Base-by-base conservation (phyloP, 2,113 vertebrate genomes). In the Ginglymostoma cirratum region DNA sequence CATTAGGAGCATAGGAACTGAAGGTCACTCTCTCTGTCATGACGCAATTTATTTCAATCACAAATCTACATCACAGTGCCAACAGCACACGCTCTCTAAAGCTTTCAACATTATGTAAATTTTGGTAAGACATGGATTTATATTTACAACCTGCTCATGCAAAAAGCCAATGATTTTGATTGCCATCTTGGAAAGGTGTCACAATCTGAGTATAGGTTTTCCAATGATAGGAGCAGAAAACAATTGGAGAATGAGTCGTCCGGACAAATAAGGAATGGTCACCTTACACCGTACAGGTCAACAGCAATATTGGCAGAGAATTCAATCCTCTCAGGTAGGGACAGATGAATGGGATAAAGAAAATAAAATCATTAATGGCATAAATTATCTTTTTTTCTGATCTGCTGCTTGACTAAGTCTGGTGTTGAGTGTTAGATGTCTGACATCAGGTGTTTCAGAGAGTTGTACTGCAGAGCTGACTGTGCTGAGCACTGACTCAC, bases 401-500 rank as follows among this genome's bases (percentile, higher is more conserved):
- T 55, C 8, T 89, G 61, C 24, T 48, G 69, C 3, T 34, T 23
- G 3, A 17, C 14, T 48, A 48, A 27, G 27, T 95, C 94, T 42
- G 21, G 7, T 24, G 1, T 24, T 76, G 34, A 66, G 66, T 72
- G 67, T 42, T 76, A 21, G 67, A 67, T 70, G 42, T 8, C 65
- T 70, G 67, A 17, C 38, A 94, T 94, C 93, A 70, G 67, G n/a
- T 72, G 38, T 24, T 34, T 45, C 42, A 34, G 69, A 52, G 67
- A 72, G 66, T 27, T 24, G 5, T 95, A 42, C 94, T 72, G 94
- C 94, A 95, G 94, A 72, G 94, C 27, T 76, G 94, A 72, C 94
- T 76, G 94, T 69, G 52, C 45, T 95, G 67, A 95, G 94, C 69
- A 19, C 67, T 95, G 94, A 95, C 67, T 95, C 94, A 76, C 69